A percentile compares a stretch with the other conserved stretches of the same genome.
Evolutionary conservation across 1,140 invertebrate genomes (phyloP).

Genomic region (Drosophila paulistorum): DNA sequence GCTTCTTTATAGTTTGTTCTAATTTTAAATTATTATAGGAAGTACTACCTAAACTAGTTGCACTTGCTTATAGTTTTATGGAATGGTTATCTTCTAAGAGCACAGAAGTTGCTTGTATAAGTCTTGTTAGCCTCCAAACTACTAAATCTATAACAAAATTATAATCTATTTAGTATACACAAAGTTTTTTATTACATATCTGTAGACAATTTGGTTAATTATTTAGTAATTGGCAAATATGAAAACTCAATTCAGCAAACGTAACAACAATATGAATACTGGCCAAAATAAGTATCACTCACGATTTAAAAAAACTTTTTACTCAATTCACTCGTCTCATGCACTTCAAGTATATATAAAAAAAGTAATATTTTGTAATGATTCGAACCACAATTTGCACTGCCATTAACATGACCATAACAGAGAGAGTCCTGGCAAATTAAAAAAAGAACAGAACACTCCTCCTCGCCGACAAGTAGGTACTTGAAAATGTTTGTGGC

Average conservation of each 20-base stretch:
- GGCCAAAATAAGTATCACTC: neutral
- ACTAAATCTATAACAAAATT: no score
- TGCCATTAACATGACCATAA: constrained; percentile 42
- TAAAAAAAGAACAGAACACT: constrained; percentile 19
- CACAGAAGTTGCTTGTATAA: no score
- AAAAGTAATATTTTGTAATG: constrained; percentile 3
- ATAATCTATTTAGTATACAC: no score
- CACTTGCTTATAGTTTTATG: no score
- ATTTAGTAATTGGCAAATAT: no score
- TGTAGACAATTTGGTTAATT: no score
- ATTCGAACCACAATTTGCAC: constrained; percentile 26
- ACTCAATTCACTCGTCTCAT: neutral
- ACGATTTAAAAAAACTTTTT: neutral
- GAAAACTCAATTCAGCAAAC: neutral
- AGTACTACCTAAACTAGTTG: no score
- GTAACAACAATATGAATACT: neutral
- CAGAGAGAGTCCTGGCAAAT: constrained; percentile 37
- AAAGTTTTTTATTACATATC: no score
- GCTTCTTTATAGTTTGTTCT: no score
- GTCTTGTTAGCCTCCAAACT: no score
- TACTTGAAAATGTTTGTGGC: constrained; percentile 29
- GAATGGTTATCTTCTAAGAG: no score
- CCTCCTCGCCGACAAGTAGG: neutral
- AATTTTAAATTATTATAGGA: no score
- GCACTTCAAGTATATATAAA: neutral